Base-by-base conservation (phyloP, 2,113 vertebrate genomes). In the Furnarius figulus region DNA sequence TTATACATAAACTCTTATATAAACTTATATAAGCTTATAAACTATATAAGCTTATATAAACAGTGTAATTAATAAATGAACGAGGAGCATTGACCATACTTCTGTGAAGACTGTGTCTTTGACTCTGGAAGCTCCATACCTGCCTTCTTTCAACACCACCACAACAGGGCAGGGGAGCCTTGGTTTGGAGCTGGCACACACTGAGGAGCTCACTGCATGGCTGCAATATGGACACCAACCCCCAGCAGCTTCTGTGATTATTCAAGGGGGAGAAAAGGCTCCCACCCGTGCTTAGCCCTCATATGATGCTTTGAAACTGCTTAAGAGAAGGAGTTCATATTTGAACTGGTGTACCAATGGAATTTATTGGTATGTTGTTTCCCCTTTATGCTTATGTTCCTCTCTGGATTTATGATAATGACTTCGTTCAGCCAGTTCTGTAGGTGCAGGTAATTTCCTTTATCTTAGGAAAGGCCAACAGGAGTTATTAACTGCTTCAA, bases 341-440 rank as follows among this genome's bases (percentile, higher is more conserved):
- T 39, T 58, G 33, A 89, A 44, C 35, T n/a, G 7, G 14, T 23
- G 7, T 37, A 63, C 35, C 55, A 61, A 5, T 10, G 31, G 68
- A 62, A 87, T 91, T 84, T 78, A 89, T 27, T 67, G 33, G 35
- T 21, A 15, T 63, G 47, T 52, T 56, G 35, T 72, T 82, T 74
- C 44, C 20, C 22, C 40, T 87, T 72, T n/a, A 87, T 52, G 75
- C 33, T 87, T 53, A 37, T 33, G 68, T 33, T 20, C 31, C 74
- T 82, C 70, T 62, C 87, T 66, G 49, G 53, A 94, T 96, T 97
- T 82, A 93, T 31, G 77, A 15, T 59, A 67, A 91, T 79, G 53
- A 75, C 28, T 82, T 72, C 47, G 55, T 44, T 55, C 66, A 46
- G 31, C 40, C 61, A 58, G 19, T 61, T 94, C 40, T 82, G 74